Evolutionary conservation across 2,797 vertebrate genomes (phyloP).

Genomic region (Crypturellus tataupa): DNA sequence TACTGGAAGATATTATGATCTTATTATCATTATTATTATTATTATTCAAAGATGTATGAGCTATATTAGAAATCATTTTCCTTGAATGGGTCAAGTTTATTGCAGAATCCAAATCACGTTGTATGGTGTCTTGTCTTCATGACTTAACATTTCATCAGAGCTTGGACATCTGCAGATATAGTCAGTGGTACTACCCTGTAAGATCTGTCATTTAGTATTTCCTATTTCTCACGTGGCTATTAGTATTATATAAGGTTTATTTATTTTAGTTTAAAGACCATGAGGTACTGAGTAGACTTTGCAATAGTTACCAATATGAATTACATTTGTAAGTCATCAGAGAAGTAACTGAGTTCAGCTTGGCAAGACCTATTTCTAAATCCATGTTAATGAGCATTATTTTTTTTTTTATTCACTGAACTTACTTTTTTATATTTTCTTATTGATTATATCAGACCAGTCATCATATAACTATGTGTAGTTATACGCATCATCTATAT

Average conservation of each 20-base stretch:
- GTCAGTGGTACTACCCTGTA: background rate
- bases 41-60: background rate
- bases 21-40: background rate
- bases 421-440: background rate
- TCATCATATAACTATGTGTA: background rate
- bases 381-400: background rate
- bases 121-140: accelerated
- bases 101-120: background rate
- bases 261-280: background rate
- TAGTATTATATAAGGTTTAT: background rate
- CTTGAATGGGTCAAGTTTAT: background rate
- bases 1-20: background rate
- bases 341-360: background rate
- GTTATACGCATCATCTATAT: no score
- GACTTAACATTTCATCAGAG: background rate
- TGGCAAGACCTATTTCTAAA: background rate
- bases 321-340: background rate
- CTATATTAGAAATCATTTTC: background rate
- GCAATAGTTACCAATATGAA: background rate
- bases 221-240: background rate
- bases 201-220: background rate
- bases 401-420: background rate
- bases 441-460: background rate
- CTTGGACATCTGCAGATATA: background rate
- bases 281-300: background rate